Percentiles rank a stretch among this genome's conserved stretches.
phyloP scores from a whole-genome alignment of 2,113 vertebrate species.

The Oryzias celebensis region DNA sequence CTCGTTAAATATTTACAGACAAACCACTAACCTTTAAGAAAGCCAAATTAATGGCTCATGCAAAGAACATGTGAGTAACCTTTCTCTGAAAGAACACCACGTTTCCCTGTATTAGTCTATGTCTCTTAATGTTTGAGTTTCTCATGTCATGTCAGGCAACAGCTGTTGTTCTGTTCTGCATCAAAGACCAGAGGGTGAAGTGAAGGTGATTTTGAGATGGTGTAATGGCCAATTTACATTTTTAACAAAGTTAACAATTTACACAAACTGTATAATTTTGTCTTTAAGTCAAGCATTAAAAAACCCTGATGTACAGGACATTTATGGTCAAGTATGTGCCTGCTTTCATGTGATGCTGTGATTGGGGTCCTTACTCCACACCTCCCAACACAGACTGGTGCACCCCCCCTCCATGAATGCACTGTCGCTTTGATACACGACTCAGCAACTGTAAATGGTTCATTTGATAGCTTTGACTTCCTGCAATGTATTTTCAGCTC shows the following conservation, averaged over 20 bases:
- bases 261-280: background rate
- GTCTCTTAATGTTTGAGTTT: constrained; percentile 48
- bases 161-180: background rate
- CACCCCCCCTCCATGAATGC: too few relatives aligned
- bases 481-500: too few relatives aligned
- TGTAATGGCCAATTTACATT: background rate
- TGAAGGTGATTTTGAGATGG: constrained; percentile 16
- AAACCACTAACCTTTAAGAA: background rate
- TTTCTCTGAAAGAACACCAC: constrained; percentile 16
- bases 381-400: too few relatives aligned
- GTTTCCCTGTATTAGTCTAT: constrained; percentile 13
- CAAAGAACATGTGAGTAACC: constrained; percentile 22
- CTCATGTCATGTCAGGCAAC: constrained; percentile 16
- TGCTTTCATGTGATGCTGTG: too few relatives aligned
- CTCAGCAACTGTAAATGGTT: too few relatives aligned
- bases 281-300: too few relatives aligned
- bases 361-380: too few relatives aligned
- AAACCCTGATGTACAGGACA: too few relatives aligned
- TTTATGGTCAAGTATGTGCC: too few relatives aligned
- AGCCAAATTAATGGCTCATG: constrained; percentile 31
- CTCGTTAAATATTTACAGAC: background rate
- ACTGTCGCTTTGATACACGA: too few relatives aligned
- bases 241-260: background rate
- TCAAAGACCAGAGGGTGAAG: constrained; percentile 19
- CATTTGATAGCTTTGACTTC: too few relatives aligned